Evolutionary conservation across 2,888 invertebrate genomes (phyloP), one percentile per base, ranked within the genome.

Genomic region (Agriotes lineatus): DNA sequence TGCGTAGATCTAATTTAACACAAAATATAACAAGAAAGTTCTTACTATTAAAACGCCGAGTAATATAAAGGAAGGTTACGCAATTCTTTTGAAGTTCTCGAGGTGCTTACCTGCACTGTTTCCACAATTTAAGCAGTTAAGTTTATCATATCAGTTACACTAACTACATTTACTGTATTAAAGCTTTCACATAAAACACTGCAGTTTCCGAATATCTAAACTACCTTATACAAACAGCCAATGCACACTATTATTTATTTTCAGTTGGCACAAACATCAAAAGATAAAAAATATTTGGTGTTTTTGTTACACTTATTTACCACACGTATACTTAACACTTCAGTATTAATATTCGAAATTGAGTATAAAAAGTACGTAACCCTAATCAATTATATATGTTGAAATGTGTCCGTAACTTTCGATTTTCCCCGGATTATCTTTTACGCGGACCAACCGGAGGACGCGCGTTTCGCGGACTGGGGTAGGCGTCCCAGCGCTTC

Each of bases 391-490:
- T 52, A 18, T 16, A 52, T 52, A 33, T 52, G 22, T 33, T 52
- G 42, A 33, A 52, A 52, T 45, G 52, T 35, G 52, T 35, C 37
- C 62, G 58, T 58, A 62, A 62, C 48, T 68, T 62, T 57, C 50
- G 30, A 42, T 62, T 57, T 62, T 45, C 30, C 35, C 57, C 39
- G 48, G 33, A 56, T 56, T 67, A 62, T 59, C 35, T 61, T 52
- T 68, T 57, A 14, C 45, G 54, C 30, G 57, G 35, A 65, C 68
- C 65, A 65, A 63, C 59, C 69, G 64, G 59, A 57, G 65, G 35
- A 71, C 65, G 58, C 65, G 74, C 67, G 56, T 67, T 69, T 33
- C 67, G 67, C 71, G 63, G 62, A 74, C 74, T 74, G 72, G 72
- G 74, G 71, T 66, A 66, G 69, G 69, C 69, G 66, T 67, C 70